These are phyloP conservation scores for Pavo muticus DNA, from an alignment of 2,113 vertebrate species.

Conservation along the genomic window DNA sequence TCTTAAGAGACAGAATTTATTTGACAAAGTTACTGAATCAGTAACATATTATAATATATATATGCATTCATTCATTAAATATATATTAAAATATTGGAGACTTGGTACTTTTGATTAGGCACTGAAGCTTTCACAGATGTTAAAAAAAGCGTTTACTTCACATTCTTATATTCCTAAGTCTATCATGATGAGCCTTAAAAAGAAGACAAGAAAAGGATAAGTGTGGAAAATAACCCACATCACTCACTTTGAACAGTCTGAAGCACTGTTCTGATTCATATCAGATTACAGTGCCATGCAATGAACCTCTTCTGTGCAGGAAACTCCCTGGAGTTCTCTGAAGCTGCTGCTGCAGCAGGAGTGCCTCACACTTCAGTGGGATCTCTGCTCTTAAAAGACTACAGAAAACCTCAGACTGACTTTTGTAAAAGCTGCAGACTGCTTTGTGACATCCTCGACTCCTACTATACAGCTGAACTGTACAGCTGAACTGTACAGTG, in stretches of 20 bases:
- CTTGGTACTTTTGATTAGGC: not conserved
- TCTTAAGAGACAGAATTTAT: conserved; percentile 29
- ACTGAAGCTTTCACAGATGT: not conserved
- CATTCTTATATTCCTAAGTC: not conserved
- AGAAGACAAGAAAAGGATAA: not conserved
- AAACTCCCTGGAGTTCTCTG: not conserved
- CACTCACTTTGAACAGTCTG: not conserved
- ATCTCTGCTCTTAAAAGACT: not conserved
- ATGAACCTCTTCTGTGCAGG: not conserved
- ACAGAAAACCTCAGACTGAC: accelerated
- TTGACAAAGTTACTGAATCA: conserved; percentile 31
- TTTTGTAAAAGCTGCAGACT: not conserved
- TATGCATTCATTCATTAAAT: not conserved
- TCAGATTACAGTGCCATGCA: no score
- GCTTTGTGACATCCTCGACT: not conserved
- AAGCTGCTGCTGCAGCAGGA: not conserved
- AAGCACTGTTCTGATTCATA: not conserved
- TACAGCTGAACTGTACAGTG: not conserved
- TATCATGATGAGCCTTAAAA: not conserved
- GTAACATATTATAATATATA: not conserved
- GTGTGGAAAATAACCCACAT: not conserved
- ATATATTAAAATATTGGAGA: not conserved
- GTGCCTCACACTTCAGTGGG: no score
- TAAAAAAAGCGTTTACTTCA: not conserved
- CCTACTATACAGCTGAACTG: not conserved